These are phyloP conservation scores for Tetragonula carbonaria DNA, from an alignment of 2,888 invertebrate species.

Conservation along the genomic window DNA sequence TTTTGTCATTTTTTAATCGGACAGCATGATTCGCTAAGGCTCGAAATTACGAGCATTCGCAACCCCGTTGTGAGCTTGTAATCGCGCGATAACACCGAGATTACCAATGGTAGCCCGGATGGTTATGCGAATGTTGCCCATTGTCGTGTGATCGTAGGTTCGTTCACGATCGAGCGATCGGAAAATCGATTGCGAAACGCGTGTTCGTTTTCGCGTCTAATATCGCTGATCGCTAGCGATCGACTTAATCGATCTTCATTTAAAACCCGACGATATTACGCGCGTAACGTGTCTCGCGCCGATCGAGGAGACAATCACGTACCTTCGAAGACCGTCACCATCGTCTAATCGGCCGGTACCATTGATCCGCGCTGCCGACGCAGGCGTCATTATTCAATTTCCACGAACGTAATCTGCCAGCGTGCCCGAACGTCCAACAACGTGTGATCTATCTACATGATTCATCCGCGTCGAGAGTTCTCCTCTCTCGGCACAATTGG, in stretches of 20 bases:
- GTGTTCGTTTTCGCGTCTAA: conserved; percentile 16
- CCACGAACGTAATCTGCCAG: conserved; percentile 17
- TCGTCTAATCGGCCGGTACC: not conserved
- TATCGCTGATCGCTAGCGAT: conserved; percentile 23
- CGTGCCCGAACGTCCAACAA: not conserved
- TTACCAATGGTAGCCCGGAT: conserved; percentile 23
- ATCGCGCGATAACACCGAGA: conserved; percentile 44
- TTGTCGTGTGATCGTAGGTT: not conserved
- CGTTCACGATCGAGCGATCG: too few relatives aligned
- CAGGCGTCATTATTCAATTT: conserved; percentile 12
- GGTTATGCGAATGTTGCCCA: not conserved
- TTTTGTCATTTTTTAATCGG: not conserved
- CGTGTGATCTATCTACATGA: not conserved
- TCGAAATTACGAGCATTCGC: conserved; percentile 55
- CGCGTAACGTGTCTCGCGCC: conserved; percentile 28
- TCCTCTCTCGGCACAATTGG: too few relatives aligned
- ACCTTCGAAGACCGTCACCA: not conserved
- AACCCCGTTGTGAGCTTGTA: conserved; percentile 19
- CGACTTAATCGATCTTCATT: conserved; percentile 24
- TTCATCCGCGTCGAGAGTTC: not conserved
- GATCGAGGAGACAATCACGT: not conserved
- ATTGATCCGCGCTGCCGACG: not conserved
- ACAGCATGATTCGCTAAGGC: not conserved
- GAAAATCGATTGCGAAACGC: conserved; percentile 14
- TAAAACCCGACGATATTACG: conserved; percentile 31